Base-by-base conservation (phyloP, 2,888 invertebrate species). In the Laspeyria flexula region DNA sequence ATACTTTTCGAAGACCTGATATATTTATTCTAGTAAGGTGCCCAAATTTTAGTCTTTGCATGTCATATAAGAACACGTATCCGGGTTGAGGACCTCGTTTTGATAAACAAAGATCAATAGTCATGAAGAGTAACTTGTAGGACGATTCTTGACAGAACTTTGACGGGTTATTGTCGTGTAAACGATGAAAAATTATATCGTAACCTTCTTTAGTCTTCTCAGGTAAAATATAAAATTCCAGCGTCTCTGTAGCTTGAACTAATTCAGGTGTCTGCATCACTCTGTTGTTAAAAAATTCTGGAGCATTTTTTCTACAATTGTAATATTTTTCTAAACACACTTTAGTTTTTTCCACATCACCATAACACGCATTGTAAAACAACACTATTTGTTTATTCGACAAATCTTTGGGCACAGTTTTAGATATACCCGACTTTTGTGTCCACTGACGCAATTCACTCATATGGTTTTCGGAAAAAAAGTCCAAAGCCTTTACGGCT, bases 361-460 rank as follows among this genome's bases (percentile, higher is more conserved):
- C 94, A 54, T 94, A 93, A 77, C 95, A 95, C 35, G 95, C 95
- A 68, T 95, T 92, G 60, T 95, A 93, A 73, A 96, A 96, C 33
- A 95, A 77, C 16, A 94, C 90, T 43, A 95, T 84, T 77, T 95
- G 95, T 80, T 95, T 94, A 60, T 94, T 93, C 29, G 93, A 70
- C 55, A 92, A 67, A 75, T 93, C 91, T 67, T 88, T 88, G 11
- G 93, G 93, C 55, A 93, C 86, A 71, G 77, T 86, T 84, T 90
- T 91, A 16, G 84, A 75, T 78, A 82, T 86, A 56, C 93, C 93
- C 63, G 90, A 79, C 53, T 78, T 84, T 56, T 83, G 79, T 9
- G 87, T 83, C 93, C 93, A 93, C 48, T 82, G 73, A 42, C 80
- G 81, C 40, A 93, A 76, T 59, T 79, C 71, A 47, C 90, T 80